Evolutionary conservation across 2,888 invertebrate genomes (phyloP), one percentile per base, ranked within the genome.

Genomic region (Cataglyphis livida): DNA sequence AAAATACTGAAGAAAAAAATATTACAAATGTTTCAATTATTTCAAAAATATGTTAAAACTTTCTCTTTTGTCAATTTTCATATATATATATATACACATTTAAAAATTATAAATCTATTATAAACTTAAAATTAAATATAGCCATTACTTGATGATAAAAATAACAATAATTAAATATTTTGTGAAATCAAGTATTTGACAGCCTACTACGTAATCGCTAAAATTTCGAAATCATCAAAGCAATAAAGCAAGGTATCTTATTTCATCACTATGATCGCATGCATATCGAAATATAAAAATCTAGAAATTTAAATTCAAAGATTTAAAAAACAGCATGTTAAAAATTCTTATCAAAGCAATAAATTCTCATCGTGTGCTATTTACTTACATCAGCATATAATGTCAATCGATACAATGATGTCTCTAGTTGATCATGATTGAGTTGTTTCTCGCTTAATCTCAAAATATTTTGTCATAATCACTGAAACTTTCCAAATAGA

Each of bases 241-340:
- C 9, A 25, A 48, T 1, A 15, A 62, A 21, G 21, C 21, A 3
- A 18, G n/a, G 0, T 32, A n/a, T 73, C 70, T 73, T 41, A 12
- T 74, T 3, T 74, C 41, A 74, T 48, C 15, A 6, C 21, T 62
- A 35, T 35, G 38, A 75, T 61, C 21, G 12, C 15, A 61, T 28
- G 15, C 6, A 25, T 28, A 25, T 44, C 18, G 38, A 18, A 25
- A 25, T 57, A 25, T 10, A 32, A 48, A 44, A 2, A 10, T 21
- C 5, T 25, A 75, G 48, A 15, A 75, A 35, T 35, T 10, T 75
- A 25, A 38, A 35, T 48, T 44, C n/a, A 44, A 73, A 25, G 12
- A 3, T 38, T 9, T 18, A 9, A 28, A 28, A 28, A 25, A 1
- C 7, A 41, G 10, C 18, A 66, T 44, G 12, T 59, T 28, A 59